Conservation (phyloP, 2,113 vertebrate genomes). For the Forbesichthys papilliferus region DNA sequence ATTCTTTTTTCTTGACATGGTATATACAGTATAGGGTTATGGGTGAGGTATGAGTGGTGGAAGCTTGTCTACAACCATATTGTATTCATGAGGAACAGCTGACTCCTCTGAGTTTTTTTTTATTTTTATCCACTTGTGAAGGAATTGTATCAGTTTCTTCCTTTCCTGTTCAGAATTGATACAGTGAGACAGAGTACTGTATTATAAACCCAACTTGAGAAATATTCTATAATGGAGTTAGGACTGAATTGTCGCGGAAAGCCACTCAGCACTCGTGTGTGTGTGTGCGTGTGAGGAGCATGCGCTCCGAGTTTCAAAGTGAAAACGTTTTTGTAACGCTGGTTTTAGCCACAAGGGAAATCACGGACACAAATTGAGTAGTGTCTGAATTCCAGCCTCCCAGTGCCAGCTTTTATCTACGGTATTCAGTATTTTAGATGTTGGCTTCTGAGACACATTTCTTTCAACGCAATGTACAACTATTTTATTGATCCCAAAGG, state of each 20-base stretch:
- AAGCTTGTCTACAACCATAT: slow-evolving; percentile 35
- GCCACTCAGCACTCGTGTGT: neutral
- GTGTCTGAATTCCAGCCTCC: too few species aligned
- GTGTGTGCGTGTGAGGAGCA: too few species aligned
- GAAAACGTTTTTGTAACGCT: too few species aligned
- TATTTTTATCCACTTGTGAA: slow-evolving; percentile 56
- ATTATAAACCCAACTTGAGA: slow-evolving; percentile 5
- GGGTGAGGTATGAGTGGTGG: slow-evolving; percentile 47
- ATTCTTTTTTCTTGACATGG: slow-evolving; percentile 47
- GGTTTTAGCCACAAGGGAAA: too few species aligned
- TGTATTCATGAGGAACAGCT: slow-evolving; percentile 46
- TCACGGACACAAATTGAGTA: too few species aligned
- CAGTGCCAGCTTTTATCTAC: too few species aligned
- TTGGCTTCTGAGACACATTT: too few species aligned
- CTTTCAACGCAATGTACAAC: too few species aligned
- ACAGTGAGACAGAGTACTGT: slow-evolving; percentile 3
- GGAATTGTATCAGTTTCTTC: slow-evolving; percentile 20
- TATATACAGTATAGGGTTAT: slow-evolving; percentile 21
- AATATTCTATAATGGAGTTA: neutral
- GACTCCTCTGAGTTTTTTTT: slow-evolving; percentile 32
- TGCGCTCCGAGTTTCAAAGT: too few species aligned
- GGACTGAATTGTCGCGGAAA: slow-evolving; percentile 1
- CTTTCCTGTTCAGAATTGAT: neutral
- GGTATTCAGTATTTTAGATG: too few species aligned
- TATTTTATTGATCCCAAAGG: too few species aligned